Percentiles rank a stretch among this genome's conserved stretches.
phyloP scores from a whole-genome alignment of 2,888 invertebrate genomes.

The Chloroclysta siterata region DNA sequence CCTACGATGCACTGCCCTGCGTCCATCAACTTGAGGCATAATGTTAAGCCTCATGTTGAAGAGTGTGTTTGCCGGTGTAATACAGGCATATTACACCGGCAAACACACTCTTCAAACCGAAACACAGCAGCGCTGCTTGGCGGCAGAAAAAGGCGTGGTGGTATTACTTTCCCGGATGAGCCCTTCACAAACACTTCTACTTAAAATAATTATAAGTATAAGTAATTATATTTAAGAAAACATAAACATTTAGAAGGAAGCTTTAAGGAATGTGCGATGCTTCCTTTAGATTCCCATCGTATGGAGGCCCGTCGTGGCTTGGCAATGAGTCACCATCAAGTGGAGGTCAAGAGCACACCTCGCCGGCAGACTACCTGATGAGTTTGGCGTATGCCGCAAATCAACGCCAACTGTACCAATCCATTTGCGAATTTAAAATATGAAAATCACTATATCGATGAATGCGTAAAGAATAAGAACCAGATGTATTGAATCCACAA shows the following conservation, averaged over 20 bases:
- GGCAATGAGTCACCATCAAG: conserved; percentile 66
- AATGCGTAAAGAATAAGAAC: neutral
- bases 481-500: neutral
- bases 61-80: too few species aligned
- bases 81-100: too few species aligned
- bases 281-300: conserved; percentile 48
- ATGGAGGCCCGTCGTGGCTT: conserved; percentile 32
- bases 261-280: conserved; percentile 42
- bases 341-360: conserved; percentile 79
- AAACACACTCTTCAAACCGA: too few species aligned
- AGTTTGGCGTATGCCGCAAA: conserved; percentile 70
- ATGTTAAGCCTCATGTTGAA: too few species aligned
- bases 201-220: too few species aligned
- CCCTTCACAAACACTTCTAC: too few species aligned
- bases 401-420: conserved; percentile 33
- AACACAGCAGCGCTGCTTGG: too few species aligned
- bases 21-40: too few species aligned
- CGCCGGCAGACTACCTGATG: conserved; percentile 69
- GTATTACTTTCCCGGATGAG: too few species aligned
- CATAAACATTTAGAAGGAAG: neutral
- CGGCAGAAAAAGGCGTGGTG: too few species aligned
- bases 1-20: too few species aligned
- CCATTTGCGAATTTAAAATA: conserved; percentile 12
- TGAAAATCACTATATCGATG: conserved; percentile 11
- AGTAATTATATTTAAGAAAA: too few species aligned